Evolutionary conservation across 2,797 vertebrate genomes (phyloP), one percentile per base, ranked within the genome.

Genomic region (Antrozous pallidus): DNA sequence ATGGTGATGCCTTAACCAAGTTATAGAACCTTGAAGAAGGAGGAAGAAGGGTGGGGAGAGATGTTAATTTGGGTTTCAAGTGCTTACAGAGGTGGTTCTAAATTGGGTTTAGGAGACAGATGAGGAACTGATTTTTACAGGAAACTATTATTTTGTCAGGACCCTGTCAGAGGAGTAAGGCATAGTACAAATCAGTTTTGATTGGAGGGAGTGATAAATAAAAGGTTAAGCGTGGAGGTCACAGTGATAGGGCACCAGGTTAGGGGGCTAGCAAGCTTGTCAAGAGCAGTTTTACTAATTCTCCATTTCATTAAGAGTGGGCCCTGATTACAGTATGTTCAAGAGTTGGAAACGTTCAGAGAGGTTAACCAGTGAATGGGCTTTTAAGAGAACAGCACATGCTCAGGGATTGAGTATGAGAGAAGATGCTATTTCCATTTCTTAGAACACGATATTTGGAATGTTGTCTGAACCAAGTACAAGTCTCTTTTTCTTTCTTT

Each of bases 401-500:
- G 74, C 17, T 69, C 49, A 4, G 71, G 36, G 17, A 20, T n/a
- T 77, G 42, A 6, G 6, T 82, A 45, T 51, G 40, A 31, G 24
- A 67, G 26, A 9, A 93, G 9, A 85, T 31, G 79, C 16, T 77
- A 8, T 58, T n/a, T 79, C 75, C 11, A 17, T 49, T 88, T 95
- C 65, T 40, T 7, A 47, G 78, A 92, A 75, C 82, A 49, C n/a
- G 28, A 33, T 65, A 78, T 95, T 92, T 95, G 49, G 36, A 91
- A 16, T 84, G 22, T 74, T 92, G 31, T 87, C 63, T 83, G 51
- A 94, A 88, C 58, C 24, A 93, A 86, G 82, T 9, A 20, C 6
- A 75, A 22, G 38, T 36, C 22, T 26, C 8, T 74, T 86, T 51
- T 40, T 85, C 70, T 75, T 45, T 14, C 33, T 84, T 94, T 49